A percentile compares a stretch with the other conserved stretches of the same genome.
Conservation (phyloP, 2,888 invertebrate species). For the Drosophila emarginata region DNA sequence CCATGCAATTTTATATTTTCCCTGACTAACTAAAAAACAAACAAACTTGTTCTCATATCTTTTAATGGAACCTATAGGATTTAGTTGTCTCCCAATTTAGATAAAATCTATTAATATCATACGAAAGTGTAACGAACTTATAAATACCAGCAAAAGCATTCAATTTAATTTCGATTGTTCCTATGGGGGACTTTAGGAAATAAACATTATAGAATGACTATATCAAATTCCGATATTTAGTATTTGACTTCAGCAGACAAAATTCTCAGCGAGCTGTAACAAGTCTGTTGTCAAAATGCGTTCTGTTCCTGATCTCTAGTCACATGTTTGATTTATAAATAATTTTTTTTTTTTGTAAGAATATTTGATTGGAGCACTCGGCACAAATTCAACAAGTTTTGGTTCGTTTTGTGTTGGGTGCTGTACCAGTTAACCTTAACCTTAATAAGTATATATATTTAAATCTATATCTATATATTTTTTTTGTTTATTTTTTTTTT, state of each 20-base stretch:
- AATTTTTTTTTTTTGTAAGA: background rate
- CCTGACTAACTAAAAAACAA: background rate
- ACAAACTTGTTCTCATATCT: background rate
- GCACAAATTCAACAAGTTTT: background rate
- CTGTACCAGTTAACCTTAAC: conserved; percentile 35
- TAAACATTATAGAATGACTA: background rate
- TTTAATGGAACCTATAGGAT: background rate
- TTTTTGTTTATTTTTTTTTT: conserved; percentile 66
- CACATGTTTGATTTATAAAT: conserved; percentile 3
- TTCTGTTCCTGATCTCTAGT: background rate
- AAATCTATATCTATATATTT: conserved; percentile 36
- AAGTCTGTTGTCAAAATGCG: background rate
- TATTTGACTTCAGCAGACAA: background rate
- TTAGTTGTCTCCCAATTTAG: background rate
- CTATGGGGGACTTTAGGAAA: background rate
- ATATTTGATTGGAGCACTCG: background rate
- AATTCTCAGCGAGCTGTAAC: background rate
- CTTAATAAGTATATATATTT: conserved; percentile 29
- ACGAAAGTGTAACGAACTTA: background rate
- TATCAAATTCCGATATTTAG: background rate
- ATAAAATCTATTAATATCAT: conserved; percentile 2
- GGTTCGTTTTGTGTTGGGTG: background rate
- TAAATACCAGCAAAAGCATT: background rate
- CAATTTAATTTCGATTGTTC: background rate
- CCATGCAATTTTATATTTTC: too few relatives aligned